Evolutionary conservation across 2,113 vertebrate genomes (phyloP).

Genomic region (Onychostoma macrolepis): DNA sequence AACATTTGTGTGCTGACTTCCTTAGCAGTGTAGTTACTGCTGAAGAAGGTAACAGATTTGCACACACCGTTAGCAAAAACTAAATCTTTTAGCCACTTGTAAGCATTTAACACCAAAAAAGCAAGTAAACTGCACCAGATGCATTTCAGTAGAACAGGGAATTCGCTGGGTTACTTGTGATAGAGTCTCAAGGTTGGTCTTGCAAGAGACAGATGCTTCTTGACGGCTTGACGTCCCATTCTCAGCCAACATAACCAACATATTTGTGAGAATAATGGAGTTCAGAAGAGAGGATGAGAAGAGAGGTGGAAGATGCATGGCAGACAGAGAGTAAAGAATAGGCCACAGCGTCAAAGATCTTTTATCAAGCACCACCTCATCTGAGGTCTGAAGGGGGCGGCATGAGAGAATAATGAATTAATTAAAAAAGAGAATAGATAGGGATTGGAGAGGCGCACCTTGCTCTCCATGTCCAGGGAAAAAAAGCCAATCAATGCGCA

Average conservation of each 20-base stretch:
- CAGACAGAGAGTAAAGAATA: not conserved
- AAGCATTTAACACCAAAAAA: conserved; percentile 47
- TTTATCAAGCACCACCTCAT: conserved; percentile 32
- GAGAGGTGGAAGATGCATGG: conserved; percentile 50
- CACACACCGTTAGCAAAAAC: not conserved
- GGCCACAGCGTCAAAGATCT: conserved; percentile 4
- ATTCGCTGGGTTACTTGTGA: not conserved
- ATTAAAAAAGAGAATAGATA: conserved; percentile 80
- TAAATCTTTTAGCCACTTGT: conserved; percentile 38
- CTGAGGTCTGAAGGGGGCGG: conserved; percentile 43
- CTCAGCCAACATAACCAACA: conserved; percentile 54
- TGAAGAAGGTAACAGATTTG: not conserved
- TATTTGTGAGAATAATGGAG: conserved; percentile 63
- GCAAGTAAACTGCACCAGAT: not conserved
- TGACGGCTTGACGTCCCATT: conserved; percentile 61
- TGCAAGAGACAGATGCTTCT: conserved; percentile 63
- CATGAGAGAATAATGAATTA: conserved; percentile 79
- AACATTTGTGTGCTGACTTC: not conserved
- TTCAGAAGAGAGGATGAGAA: conserved; percentile 62
- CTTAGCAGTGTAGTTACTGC: not conserved
- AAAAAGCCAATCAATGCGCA: conserved; percentile 77
- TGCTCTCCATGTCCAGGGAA: conserved; percentile 39
- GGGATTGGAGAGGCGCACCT: conserved; percentile 36
- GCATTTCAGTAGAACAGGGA: not conserved
- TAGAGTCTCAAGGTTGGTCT: conserved; percentile 51